Percentiles rank a stretch among this genome's conserved stretches.
Evolutionary conservation across 2,888 invertebrate genomes (phyloP).

Genomic region (Tupiocoris notatus): DNA sequence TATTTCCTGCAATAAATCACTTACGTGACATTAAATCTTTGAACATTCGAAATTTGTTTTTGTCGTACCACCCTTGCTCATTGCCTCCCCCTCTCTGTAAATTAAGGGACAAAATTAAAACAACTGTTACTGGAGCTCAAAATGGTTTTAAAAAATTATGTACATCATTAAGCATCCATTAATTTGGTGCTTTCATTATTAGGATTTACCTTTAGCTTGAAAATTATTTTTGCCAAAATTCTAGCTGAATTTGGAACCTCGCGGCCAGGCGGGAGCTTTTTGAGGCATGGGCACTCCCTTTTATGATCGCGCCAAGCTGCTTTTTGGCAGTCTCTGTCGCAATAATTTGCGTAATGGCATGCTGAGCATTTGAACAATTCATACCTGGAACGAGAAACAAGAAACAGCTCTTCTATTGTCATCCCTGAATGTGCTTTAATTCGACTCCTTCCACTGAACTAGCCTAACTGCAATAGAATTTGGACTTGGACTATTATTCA

Average conservation of each 20-base stretch:
- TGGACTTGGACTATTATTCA: too few relatives aligned
- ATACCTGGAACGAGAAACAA: slow-evolving; percentile 56
- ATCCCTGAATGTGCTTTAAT: too few relatives aligned
- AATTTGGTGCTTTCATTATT: too few relatives aligned
- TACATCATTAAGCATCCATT: too few relatives aligned
- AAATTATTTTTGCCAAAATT: slow-evolving; percentile 72
- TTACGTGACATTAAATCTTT: slow-evolving; percentile 89
- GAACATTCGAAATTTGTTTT: slow-evolving; percentile 71
- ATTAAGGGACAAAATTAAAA: too few relatives aligned
- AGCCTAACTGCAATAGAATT: too few relatives aligned
- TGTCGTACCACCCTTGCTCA: slow-evolving; percentile 67
- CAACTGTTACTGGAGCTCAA: too few relatives aligned
- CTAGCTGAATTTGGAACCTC: slow-evolving; percentile 79
- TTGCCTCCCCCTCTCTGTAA: slow-evolving; percentile 65
- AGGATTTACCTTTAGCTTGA: slow-evolving; percentile 61
- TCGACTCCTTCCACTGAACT: too few relatives aligned
- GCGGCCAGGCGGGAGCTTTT: slow-evolving; percentile 65
- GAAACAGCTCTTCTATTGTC: not conserved
- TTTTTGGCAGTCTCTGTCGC: slow-evolving; percentile 75
- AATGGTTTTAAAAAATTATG: too few relatives aligned
- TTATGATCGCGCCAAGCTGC: slow-evolving; percentile 81
- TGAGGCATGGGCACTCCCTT: slow-evolving; percentile 75
- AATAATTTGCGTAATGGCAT: slow-evolving; percentile 81
- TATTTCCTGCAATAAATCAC: too few relatives aligned
- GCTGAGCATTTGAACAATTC: slow-evolving; percentile 77